Conservation (phyloP, 2,113 vertebrate genomes). For the Macquaria ambigua region DNA sequence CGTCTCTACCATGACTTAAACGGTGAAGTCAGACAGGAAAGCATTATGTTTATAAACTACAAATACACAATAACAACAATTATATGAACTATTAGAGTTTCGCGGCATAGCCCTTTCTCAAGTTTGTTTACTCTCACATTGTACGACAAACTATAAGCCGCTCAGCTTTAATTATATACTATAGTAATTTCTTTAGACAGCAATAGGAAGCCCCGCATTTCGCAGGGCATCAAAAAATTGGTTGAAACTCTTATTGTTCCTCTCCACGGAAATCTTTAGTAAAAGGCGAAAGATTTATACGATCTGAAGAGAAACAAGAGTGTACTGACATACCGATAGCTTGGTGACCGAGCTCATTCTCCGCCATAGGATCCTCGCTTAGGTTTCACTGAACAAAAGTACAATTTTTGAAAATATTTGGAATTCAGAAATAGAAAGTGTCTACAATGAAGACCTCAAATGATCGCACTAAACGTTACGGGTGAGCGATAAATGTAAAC, state of each 20-base stretch:
- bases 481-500: neutral
- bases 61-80: too few species aligned
- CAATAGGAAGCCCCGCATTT: slow-evolving; percentile 27
- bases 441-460: fast-evolving
- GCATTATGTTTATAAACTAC: too few species aligned
- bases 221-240: slow-evolving; percentile 67
- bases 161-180: too few species aligned
- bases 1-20: too few species aligned
- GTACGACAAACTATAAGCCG: too few species aligned
- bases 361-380: neutral
- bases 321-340: fast-evolving
- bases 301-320: slow-evolving; percentile 65
- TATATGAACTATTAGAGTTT: too few species aligned
- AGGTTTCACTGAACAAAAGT: neutral
- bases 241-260: slow-evolving; percentile 52
- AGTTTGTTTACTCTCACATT: too few species aligned
- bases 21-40: too few species aligned
- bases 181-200: too few species aligned
- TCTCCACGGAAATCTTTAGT: slow-evolving; percentile 79
- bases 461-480: fast-evolving
- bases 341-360: fast-evolving
- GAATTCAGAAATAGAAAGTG: neutral
- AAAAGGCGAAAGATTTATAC: slow-evolving; percentile 73
- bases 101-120: too few species aligned
- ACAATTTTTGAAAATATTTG: neutral